phyloP scores from a whole-genome alignment of 1,140 invertebrate genomes.

The Aplysia californica region DNA sequence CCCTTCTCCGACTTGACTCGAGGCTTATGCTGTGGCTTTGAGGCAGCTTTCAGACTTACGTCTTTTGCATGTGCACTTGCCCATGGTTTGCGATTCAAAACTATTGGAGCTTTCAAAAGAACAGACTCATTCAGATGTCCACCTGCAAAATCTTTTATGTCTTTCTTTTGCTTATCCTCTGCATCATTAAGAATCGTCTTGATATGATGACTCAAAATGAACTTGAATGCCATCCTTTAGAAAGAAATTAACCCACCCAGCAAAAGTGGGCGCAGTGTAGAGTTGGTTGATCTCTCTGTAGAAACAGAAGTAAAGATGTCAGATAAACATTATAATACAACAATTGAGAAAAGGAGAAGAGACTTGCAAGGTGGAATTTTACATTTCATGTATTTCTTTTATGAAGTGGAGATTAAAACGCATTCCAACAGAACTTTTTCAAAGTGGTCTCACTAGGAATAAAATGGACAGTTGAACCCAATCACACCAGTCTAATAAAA shows the following conservation, averaged over 20 bases:
- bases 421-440: too few species aligned
- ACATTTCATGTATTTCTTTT: too few species aligned
- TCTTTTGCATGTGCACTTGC: conserved; percentile 32
- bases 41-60: neutral
- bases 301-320: too few species aligned
- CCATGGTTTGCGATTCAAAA: conserved; percentile 38
- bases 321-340: too few species aligned
- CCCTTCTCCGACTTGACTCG: conserved; percentile 29
- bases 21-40: neutral
- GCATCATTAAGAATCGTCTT: conserved; percentile 52
- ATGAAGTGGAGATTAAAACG: too few species aligned
- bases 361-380: too few species aligned
- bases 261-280: too few species aligned
- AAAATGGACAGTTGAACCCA: too few species aligned
- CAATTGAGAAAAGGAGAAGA: too few species aligned
- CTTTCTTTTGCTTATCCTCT: conserved; percentile 54
- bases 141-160: conserved; percentile 53
- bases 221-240: conserved; percentile 52
- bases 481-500: too few species aligned
- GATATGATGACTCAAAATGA: conserved; percentile 52
- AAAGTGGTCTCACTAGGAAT: too few species aligned
- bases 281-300: too few species aligned
- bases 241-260: neutral
- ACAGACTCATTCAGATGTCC: conserved; percentile 60
- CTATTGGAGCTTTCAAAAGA: conserved; percentile 44